Percentiles rank a stretch among this genome's conserved stretches.
Conservation (phyloP, 2,113 vertebrate species). For the Rhinogobius similis region DNA sequence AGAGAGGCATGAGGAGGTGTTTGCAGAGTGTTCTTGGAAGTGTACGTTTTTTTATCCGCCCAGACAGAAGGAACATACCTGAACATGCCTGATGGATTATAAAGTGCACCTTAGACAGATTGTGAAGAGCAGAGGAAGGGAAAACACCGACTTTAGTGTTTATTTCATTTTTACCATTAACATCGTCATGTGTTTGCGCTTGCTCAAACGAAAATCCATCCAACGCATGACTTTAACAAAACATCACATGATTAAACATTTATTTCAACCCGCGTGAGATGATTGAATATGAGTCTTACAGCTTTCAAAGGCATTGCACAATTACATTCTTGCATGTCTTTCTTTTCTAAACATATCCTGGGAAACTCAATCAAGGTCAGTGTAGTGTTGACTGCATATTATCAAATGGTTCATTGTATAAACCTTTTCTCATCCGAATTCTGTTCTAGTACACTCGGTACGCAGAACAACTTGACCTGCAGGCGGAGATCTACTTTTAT, state of each 20-base stretch:
- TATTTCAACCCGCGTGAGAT: too few species aligned
- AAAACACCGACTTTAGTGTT: neutral
- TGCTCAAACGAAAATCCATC: neutral
- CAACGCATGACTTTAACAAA: neutral
- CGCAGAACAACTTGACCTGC: neutral
- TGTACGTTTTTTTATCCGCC: neutral
- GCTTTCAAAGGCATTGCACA: neutral
- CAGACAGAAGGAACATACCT: neutral
- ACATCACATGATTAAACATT: too few species aligned
- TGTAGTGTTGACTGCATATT: neutral
- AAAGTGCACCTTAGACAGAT: neutral
- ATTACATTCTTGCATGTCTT: neutral
- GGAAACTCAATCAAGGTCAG: neutral
- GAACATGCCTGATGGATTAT: neutral
- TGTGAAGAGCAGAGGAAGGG: too few species aligned
- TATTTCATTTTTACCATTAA: neutral
- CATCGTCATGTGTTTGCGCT: neutral
- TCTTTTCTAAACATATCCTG: neutral
- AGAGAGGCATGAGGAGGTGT: constrained; percentile 14
- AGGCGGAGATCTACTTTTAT: neutral
- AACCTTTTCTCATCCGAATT: neutral
- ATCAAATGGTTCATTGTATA: neutral
- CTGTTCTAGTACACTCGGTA: neutral
- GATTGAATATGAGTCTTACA: too few species aligned
- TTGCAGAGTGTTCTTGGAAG: constrained; percentile 14